Base-by-base conservation (phyloP, 2,888 invertebrate genomes). In the Euzetes globulus region DNA sequence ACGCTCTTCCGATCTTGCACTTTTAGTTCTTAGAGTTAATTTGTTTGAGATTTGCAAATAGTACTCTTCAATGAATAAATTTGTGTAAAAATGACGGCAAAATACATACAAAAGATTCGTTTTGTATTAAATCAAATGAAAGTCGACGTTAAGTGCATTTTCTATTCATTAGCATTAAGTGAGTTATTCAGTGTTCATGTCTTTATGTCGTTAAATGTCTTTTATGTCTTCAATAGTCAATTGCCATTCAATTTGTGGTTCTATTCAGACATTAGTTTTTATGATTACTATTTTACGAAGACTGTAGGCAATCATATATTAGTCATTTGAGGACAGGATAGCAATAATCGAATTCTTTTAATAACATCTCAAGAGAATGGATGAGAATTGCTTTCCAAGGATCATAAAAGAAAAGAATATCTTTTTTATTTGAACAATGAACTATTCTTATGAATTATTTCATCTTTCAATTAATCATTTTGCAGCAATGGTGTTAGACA, bases 161-260 rank as follows among this genome's bases (percentile, higher is more conserved):
- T 50, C n/a, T 50, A 50, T 50, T 50, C 50, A 50, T 50, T 50
- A 50, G 50, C n/a, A 41, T 50, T 50, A 50, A 50, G 50, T 50
- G 50, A 50, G 50, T 50, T 50, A 50, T 50, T 50, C 50, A n/a
- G 50, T 50, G 50, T n/a, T 50, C 50, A 41, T 41, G 41, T 41
- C 5, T 41, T 41, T 41, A 41, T 41, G 41, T 41, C 41, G 41
- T 41, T 41, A 41, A 41, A 41, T 41, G 41, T 41, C 41, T 41
- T 41, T 41, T 41, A 41, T 41, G 41, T 41, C 13, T 41, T 11
- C 5, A 41, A 41, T 41, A 41, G 41, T 41, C 11, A 47, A 50
- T 50, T n/a, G 50, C 50, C 13, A 19, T 50, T 50, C 50, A 50
- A 2, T 50, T 58, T 58, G 58, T 15, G 58, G 58, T 58, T 22